phyloP scores from a whole-genome alignment of 2,797 vertebrate species.

The Gymnodraco acuticeps region DNA sequence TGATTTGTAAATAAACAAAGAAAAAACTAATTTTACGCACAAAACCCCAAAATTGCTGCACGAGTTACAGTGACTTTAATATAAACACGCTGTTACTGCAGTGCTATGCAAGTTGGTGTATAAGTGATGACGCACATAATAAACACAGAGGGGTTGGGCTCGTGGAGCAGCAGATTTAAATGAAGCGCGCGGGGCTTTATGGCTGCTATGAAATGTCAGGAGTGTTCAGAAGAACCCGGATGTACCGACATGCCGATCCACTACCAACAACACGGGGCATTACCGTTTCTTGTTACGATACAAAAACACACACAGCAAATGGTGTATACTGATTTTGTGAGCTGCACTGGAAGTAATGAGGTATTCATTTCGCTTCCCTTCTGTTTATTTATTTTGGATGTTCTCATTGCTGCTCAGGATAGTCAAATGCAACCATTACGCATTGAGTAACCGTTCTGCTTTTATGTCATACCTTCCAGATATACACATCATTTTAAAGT shows the following conservation, averaged over 20 bases:
- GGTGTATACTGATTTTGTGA: background rate
- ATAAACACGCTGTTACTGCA: background rate
- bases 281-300: background rate
- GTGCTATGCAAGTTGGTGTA: background rate
- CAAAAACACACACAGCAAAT: background rate
- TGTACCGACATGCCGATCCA: background rate
- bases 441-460: background rate
- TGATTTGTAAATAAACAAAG: background rate
- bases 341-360: background rate
- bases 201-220: too few species aligned
- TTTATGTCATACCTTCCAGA: background rate
- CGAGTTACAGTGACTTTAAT: background rate
- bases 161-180: slow-evolving; percentile 27
- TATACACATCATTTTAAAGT: background rate
- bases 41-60: background rate
- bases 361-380: background rate
- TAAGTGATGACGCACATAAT: slow-evolving; percentile 1
- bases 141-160: slow-evolving; percentile 34
- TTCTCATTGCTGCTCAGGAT: background rate
- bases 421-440: background rate
- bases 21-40: background rate
- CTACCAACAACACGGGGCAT: background rate
- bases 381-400: too few species aligned
- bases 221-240: background rate
- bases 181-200: slow-evolving; percentile 9